Base-by-base conservation (phyloP, 2,797 vertebrate species). In the Vultur gryphus region DNA sequence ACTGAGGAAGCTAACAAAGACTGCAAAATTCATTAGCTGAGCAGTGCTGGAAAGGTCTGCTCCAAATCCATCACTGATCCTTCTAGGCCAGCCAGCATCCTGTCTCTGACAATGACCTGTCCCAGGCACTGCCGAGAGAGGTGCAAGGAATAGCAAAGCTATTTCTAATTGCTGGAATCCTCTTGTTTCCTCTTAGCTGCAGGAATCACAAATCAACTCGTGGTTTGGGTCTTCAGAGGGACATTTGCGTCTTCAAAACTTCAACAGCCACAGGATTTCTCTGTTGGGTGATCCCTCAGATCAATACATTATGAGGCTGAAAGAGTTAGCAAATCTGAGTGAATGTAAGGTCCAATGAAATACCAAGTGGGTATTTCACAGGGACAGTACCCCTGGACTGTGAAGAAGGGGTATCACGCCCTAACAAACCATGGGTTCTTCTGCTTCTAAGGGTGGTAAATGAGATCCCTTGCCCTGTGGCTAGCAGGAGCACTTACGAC, bases 21-120 rank as follows among this genome's bases (percentile, higher is more conserved):
- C 93, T 94, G 91, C 83, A 95, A 71, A 97, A 95, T 79, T 90
- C 90, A 94, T 95, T 88, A 97, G 88, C 39, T 66, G 82, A 93
- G 87, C 61, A 49, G 48, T 18, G 67, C 91, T 76, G 92, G 94
- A 72, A 92, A 64, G 61, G 77, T 66, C 79, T 72, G 82, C 75
- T 90, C 91, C 67, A 79, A 90, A 96, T 75, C 84, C 93, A 66
- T 59, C 81, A 95, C 9, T 11, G 81, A 33, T 33, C 10, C 1
- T 7, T 39, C 43, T 24, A 20, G 77, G 84, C 62, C 95, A 82
- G 94, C n/a, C 89, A 91, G 89, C 76, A 91, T 78, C 92, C 93
- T 89, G 88, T 35, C 55, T 41, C 51, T 88, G 89, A 69, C 76
- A 90, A 19, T 16, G 72, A 78, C 87, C 87, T 39, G 77, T 23